Conservation (phyloP, 2,888 invertebrate species). For the Eledone cirrhosa region DNA sequence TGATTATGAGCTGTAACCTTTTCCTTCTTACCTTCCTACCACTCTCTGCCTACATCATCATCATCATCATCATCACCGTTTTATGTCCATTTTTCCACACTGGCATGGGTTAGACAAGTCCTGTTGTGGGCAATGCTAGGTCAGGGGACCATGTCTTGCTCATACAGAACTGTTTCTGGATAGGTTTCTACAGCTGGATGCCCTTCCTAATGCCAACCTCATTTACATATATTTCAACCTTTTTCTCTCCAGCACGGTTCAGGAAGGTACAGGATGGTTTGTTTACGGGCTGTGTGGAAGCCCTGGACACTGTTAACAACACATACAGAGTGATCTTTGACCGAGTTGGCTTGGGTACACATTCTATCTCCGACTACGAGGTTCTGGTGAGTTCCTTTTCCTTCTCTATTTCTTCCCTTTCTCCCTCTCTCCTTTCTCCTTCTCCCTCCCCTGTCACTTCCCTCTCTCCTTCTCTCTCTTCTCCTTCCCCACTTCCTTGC, state of each 20-base stretch:
- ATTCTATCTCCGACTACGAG: constrained; percentile 96
- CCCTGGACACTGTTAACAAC: constrained; percentile 92
- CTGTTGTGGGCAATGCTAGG: too few relatives aligned
- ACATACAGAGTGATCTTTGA: constrained; percentile 96
- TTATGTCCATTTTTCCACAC: too few relatives aligned
- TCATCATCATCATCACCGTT: too few relatives aligned
- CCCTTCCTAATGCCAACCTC: too few relatives aligned
- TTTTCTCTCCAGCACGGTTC: constrained; percentile 79
- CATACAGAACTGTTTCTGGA: too few relatives aligned
- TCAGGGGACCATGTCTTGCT: too few relatives aligned
- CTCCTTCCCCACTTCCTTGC: neutral
- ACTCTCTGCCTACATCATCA: too few relatives aligned
- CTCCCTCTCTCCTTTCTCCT: neutral
- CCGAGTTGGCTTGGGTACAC: constrained; percentile 88
- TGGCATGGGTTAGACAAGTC: too few relatives aligned
- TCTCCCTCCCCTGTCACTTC: neutral
- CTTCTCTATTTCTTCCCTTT: neutral
- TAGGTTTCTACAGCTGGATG: too few relatives aligned
- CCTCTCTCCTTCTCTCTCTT: too few relatives aligned
- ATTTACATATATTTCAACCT: neutral
- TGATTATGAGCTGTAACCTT: too few relatives aligned
- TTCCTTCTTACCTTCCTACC: too few relatives aligned
- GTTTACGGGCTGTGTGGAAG: constrained; percentile 92
- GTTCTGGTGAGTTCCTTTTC: constrained; percentile 72
- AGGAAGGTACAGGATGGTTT: constrained; percentile 94